Evolutionary conservation across 2,888 invertebrate genomes (phyloP).

Genomic region (Cistogaster globosa): DNA sequence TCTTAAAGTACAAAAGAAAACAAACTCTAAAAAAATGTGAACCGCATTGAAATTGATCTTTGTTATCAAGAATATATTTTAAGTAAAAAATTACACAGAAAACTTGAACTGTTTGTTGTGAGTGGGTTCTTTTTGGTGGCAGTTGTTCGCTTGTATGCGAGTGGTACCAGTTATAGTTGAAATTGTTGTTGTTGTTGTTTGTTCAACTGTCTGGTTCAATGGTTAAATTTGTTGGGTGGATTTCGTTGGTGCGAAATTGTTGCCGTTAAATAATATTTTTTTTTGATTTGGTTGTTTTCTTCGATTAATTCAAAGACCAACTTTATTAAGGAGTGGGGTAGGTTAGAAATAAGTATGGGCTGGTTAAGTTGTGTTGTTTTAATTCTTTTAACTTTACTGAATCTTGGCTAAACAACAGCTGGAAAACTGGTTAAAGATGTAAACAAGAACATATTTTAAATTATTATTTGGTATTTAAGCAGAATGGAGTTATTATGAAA

Average conservation of each 20-base stretch:
- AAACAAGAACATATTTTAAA: slow-evolving; percentile 13
- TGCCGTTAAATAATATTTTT: slow-evolving; percentile 42
- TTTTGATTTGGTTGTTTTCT: slow-evolving; percentile 3
- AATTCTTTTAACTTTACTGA: not conserved
- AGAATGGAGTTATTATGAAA: not conserved
- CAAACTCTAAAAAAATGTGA: slow-evolving; percentile 49
- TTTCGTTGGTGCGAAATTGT: slow-evolving; percentile 21
- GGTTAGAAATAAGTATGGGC: slow-evolving; percentile 65
- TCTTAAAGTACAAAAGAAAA: slow-evolving; percentile 5
- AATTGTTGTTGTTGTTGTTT: slow-evolving; percentile 45
- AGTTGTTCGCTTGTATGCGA: not conserved
- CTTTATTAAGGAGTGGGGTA: slow-evolving; percentile 54
- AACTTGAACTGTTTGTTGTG: slow-evolving; percentile 46
- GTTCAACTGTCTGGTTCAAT: slow-evolving; percentile 53
- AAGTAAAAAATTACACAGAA: slow-evolving; percentile 29
- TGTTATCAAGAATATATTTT: slow-evolving; percentile 52
- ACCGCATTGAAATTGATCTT: slow-evolving; percentile 68
- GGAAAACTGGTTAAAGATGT: not conserved
- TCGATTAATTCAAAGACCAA: slow-evolving; percentile 22
- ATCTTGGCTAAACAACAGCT: slow-evolving; percentile 21
- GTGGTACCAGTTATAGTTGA: slow-evolving; percentile 27
- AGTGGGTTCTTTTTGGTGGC: slow-evolving; percentile 1
- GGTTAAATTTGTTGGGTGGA: slow-evolving; percentile 20
- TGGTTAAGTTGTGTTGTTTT: slow-evolving; percentile 30
- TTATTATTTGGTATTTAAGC: not conserved